phyloP scores from a whole-genome alignment of 2,888 invertebrate species.

The Archaeoteleia sp. region DNA sequence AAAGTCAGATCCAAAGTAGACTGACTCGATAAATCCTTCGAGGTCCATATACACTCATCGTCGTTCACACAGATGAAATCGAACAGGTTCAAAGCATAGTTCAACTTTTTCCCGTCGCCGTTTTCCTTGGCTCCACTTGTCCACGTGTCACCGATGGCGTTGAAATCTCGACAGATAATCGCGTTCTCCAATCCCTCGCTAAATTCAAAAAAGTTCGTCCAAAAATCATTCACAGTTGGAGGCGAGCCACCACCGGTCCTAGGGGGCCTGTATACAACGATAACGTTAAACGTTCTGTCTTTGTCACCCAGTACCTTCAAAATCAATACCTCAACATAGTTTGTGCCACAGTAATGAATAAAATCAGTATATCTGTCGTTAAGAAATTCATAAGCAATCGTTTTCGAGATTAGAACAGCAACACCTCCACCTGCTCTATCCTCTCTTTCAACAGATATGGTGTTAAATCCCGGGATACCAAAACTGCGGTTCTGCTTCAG shows the following conservation, averaged over 20 bases:
- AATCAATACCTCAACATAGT: constrained; percentile 12
- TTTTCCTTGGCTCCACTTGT: not conserved
- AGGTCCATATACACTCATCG: constrained; percentile 2
- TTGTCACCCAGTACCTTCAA: not conserved
- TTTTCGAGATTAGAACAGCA: constrained; percentile 7
- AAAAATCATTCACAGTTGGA: not conserved
- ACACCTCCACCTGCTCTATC: constrained; percentile 12
- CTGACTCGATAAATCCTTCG: not conserved
- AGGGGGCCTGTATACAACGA: constrained; percentile 6
- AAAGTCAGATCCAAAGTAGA: constrained; percentile 13
- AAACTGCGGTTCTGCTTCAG: too few species aligned
- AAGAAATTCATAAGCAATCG: not conserved
- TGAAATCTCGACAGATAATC: constrained; percentile 11
- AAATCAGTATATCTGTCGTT: constrained; percentile 8
- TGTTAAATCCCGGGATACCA: too few species aligned
- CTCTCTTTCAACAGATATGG: constrained; percentile 1
- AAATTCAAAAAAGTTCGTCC: not conserved
- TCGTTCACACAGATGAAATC: constrained; percentile 11
- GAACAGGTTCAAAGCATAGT: not conserved
- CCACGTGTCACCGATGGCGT: not conserved
- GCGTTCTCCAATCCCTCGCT: not conserved
- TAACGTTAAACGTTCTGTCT: not conserved
- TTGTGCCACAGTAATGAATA: not conserved
- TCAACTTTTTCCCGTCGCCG: constrained; percentile 2
- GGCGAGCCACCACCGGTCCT: not conserved